These are phyloP conservation scores for Drosophila siamana DNA, from an alignment of 2,888 invertebrate genomes.

Conservation along the genomic window DNA sequence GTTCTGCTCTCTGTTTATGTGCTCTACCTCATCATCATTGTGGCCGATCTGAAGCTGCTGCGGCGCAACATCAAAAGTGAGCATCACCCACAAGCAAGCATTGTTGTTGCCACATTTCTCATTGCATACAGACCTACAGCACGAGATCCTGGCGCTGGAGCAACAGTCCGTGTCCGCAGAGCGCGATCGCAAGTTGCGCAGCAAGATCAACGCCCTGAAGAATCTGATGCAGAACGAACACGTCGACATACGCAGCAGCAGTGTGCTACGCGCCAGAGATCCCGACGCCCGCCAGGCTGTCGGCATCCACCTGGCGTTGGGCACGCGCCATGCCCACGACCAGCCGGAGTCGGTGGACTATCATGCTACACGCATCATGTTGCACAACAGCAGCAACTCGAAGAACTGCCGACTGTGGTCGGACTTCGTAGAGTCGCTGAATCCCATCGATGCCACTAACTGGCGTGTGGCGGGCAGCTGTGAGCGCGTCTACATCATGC, in stretches of 20 bases:
- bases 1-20: conserved; percentile 28
- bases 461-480: conserved; percentile 51
- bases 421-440: conserved; percentile 62
- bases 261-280: background rate
- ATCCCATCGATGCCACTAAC: conserved; percentile 54
- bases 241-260: conserved; percentile 4
- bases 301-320: too few species aligned
- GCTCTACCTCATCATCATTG: conserved; percentile 43
- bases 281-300: too few species aligned
- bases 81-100: too few species aligned
- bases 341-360: conserved; percentile 13
- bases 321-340: background rate
- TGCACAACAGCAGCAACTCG: conserved; percentile 25
- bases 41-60: conserved; percentile 41
- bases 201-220: background rate
- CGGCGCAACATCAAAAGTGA: conserved; percentile 48
- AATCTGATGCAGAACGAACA: conserved; percentile 35
- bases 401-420: conserved; percentile 40
- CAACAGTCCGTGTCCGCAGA: background rate
- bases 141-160: conserved; percentile 9
- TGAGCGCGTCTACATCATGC: conserved; percentile 14
- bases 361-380: background rate
- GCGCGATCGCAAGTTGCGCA: background rate
- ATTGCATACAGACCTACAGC: conserved; percentile 19
- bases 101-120: too few species aligned